phyloP scores from a whole-genome alignment of 2,113 vertebrate species.

The Sinocyclocheilus maitianheensis region DNA sequence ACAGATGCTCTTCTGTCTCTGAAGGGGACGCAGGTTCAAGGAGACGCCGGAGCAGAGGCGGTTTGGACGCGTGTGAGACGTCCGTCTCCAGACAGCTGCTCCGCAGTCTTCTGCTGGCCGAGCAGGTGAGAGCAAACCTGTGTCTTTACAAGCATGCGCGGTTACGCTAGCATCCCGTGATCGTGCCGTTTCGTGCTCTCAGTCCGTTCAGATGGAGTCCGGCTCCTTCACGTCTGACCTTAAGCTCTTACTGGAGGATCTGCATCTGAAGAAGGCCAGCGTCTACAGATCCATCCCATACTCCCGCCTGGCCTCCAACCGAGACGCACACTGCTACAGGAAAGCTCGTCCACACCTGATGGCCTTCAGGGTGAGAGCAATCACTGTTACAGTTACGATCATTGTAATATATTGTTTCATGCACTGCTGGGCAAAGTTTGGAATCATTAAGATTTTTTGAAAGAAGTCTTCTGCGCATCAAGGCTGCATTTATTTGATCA shows the following conservation, averaged over 20 bases:
- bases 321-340: constrained; percentile 76
- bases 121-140: constrained; percentile 62
- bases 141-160: too few species aligned
- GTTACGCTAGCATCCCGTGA: too few species aligned
- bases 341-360: constrained; percentile 75
- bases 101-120: constrained; percentile 66
- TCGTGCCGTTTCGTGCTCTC: background rate
- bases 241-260: constrained; percentile 72
- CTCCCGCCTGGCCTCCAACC: constrained; percentile 74
- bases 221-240: constrained; percentile 59
- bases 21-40: constrained; percentile 43
- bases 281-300: constrained; percentile 76
- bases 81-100: constrained; percentile 69
- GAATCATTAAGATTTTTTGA: too few species aligned
- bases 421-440: background rate
- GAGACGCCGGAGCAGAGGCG: constrained; percentile 54
- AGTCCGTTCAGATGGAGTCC: constrained; percentile 55
- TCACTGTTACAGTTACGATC: too few species aligned
- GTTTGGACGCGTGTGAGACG: constrained; percentile 56
- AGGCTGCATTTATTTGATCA: too few species aligned
- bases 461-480: too few species aligned
- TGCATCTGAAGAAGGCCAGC: constrained; percentile 73
- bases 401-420: too few species aligned
- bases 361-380: constrained; percentile 70
- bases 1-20: background rate